Percentiles rank a stretch among this genome's conserved stretches.
Conservation (phyloP, 2,113 vertebrate genomes). For the Trochalopteron elliotii region DNA sequence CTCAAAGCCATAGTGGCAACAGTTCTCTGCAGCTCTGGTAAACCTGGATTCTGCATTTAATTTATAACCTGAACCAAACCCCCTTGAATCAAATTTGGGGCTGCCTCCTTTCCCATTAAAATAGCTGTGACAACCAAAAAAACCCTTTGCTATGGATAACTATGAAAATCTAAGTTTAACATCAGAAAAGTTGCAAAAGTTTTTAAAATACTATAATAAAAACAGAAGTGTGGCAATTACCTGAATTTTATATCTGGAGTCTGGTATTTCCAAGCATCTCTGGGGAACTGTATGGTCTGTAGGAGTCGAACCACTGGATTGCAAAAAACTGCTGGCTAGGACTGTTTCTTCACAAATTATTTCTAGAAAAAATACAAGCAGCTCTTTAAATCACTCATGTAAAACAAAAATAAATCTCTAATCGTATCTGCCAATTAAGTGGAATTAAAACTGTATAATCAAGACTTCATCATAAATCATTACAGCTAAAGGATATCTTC, state of each 20-base stretch:
- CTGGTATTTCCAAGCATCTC: constrained; percentile 73
- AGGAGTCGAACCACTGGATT: constrained; percentile 74
- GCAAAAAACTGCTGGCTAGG: constrained; percentile 76
- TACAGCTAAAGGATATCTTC: neutral
- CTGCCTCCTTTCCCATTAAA: neutral
- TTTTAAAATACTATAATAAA: neutral
- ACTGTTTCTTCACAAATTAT: constrained; percentile 77
- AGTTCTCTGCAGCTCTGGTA: neutral
- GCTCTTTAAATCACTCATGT: neutral
- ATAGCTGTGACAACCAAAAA: neutral
- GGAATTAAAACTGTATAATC: neutral
- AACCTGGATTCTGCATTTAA: neutral
- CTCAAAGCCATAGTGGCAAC: neutral
- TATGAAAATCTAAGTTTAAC: neutral
- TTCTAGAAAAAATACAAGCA: constrained; percentile 67
- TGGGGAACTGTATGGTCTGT: constrained; percentile 79
- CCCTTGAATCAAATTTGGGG: neutral
- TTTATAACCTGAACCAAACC: neutral
- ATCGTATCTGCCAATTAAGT: neutral
- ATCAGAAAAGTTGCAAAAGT: neutral
- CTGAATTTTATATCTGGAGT: constrained; percentile 71
- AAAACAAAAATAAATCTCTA: neutral
- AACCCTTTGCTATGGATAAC: neutral
- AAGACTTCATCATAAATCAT: neutral
- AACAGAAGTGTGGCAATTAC: constrained; percentile 40